Base-by-base conservation (phyloP, 2,888 invertebrate species). In the Ecliptopera silaceata region DNA sequence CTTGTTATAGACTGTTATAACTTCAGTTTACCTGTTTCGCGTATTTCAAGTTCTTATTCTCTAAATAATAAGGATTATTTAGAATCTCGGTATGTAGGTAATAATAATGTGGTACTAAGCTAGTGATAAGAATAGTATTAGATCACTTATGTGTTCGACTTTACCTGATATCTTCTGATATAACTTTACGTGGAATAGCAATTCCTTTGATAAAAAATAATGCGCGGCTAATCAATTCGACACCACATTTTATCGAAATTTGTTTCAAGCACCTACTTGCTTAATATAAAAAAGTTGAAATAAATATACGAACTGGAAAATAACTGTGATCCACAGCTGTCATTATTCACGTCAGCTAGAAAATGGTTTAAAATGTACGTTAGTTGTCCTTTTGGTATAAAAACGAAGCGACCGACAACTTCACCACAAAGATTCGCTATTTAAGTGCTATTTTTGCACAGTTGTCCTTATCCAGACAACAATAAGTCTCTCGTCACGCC, bases 401-500 rank as follows among this genome's bases (percentile, higher is more conserved):
- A n/a, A n/a, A n/a, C 31, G 31, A 31, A 11, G 31, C 31, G n/a
- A 31, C n/a, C n/a, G 20, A 12, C 12, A 2, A 12, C 32, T 34
- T 34, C 6, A 34, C 13, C 34, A 34, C 34, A 13, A 13, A 34
- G 6, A 34, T 11, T 13, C 34, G 34, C 8, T 13, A 6, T 6
- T 6, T 34, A 13, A 32, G 3, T 32, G 12, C 32, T 3, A 31
- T n/a, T n/a, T n/a, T n/a, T n/a, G n/a, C n/a, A 70, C 69, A 64
- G 61, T 18, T 49, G 26, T 46, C 69, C 69, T 44, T 70, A 66
- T 65, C 55, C 55, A 65, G 66, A 66, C 64, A 44, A 48, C 61
- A 66, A 74, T 74, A 71, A 67, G 68, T 62, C 69, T 60, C 38
- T 60, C 57, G 61, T 49, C 44, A 58, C 69, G 69, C 77, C 75